Evolutionary conservation across 2,797 vertebrate species (phyloP).

Genomic region (Thamnophis elegans): DNA sequence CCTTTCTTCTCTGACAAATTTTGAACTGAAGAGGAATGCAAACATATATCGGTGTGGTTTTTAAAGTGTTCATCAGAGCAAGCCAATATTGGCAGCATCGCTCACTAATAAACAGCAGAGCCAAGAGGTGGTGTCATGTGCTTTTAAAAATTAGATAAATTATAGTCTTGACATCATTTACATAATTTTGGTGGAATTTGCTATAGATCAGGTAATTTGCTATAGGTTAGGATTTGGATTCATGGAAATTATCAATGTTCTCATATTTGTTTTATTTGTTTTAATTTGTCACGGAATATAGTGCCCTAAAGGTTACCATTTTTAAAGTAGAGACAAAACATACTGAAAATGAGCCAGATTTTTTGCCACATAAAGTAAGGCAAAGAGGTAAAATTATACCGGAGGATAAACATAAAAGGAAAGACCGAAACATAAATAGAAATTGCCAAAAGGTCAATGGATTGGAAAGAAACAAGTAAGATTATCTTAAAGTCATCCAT

Average conservation of each 20-base stretch:
- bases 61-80: slow-evolving; percentile 53
- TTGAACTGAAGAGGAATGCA: slow-evolving; percentile 76
- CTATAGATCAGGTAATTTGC: slow-evolving; percentile 31
- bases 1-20: slow-evolving; percentile 81
- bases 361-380: not conserved
- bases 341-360: not conserved
- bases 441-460: not conserved
- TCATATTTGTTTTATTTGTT: not conserved
- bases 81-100: slow-evolving; percentile 51
- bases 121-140: slow-evolving; percentile 33
- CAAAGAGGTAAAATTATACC: not conserved
- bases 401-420: not conserved
- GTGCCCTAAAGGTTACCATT: slow-evolving; percentile 23
- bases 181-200: slow-evolving; percentile 37
- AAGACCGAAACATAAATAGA: not conserved
- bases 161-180: slow-evolving; percentile 41
- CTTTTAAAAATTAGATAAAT: slow-evolving; percentile 15
- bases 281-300: slow-evolving; percentile 22
- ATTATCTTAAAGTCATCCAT: not conserved
- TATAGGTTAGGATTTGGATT: slow-evolving; percentile 25
- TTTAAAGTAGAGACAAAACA: slow-evolving; percentile 3
- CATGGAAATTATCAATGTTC: slow-evolving; percentile 1
- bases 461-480: not conserved
- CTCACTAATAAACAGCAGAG: slow-evolving; percentile 60
- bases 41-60: slow-evolving; percentile 64